These are phyloP conservation scores for Leucoma salicis DNA, from an alignment of 2,888 invertebrate genomes.

Conservation along the genomic window DNA sequence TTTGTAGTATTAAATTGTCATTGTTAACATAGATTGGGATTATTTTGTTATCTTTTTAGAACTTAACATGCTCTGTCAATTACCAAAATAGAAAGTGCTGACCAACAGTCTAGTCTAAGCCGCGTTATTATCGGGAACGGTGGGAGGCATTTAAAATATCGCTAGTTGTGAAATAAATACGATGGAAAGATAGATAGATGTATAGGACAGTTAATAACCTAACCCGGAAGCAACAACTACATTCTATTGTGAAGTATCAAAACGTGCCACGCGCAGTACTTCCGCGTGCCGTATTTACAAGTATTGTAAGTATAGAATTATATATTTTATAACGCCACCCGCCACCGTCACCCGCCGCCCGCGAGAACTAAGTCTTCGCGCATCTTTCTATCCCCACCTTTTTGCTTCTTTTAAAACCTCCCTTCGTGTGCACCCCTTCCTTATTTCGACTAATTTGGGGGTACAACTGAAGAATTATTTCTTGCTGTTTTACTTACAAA, in stretches of 20 bases:
- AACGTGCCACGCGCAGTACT: constrained; percentile 45
- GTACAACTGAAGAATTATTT: constrained; percentile 82
- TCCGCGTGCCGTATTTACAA: constrained; percentile 82
- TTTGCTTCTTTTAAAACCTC: constrained; percentile 83
- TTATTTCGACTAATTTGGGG: constrained; percentile 82
- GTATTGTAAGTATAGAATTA: constrained; percentile 83
- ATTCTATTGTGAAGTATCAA: constrained; percentile 51
- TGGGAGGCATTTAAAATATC: too few relatives aligned
- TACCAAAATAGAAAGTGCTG: too few relatives aligned
- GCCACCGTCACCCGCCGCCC: constrained; percentile 49
- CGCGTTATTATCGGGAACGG: too few relatives aligned
- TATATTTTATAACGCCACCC: constrained; percentile 81
- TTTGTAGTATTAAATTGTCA: too few relatives aligned
- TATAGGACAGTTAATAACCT: neutral
- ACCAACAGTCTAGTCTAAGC: too few relatives aligned
- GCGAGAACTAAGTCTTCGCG: constrained; percentile 82
- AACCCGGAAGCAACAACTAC: constrained; percentile 12
- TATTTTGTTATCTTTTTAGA: too few relatives aligned
- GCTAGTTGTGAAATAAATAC: too few relatives aligned
- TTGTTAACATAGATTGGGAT: too few relatives aligned
- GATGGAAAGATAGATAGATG: too few relatives aligned
- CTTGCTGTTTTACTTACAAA: constrained; percentile 53
- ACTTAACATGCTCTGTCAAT: too few relatives aligned
- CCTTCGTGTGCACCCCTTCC: constrained; percentile 80
- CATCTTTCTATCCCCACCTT: constrained; percentile 82